Evolutionary conservation across 2,797 vertebrate species (phyloP).

Genomic region (Enteromius treurensis): DNA sequence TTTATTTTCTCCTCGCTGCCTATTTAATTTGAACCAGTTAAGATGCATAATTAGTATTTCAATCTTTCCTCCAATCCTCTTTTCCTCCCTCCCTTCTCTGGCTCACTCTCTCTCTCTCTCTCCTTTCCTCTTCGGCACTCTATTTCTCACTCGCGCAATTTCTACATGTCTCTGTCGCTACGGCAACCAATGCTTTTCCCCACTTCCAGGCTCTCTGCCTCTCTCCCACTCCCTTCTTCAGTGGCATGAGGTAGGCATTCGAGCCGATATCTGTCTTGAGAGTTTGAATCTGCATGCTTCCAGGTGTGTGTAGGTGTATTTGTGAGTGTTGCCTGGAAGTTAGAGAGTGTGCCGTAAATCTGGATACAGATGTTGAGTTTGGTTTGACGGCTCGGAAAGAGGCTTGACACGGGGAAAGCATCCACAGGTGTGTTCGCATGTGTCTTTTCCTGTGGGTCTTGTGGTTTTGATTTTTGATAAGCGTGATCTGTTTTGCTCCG

Average conservation of each 20-base stretch:
- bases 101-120: constrained; percentile 58
- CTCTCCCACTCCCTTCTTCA: constrained; percentile 76
- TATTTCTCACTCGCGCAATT: constrained; percentile 75
- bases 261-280: constrained; percentile 69
- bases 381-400: constrained; percentile 27
- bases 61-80: constrained; percentile 73
- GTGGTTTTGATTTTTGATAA: background rate
- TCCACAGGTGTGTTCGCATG: constrained; percentile 52
- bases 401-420: constrained; percentile 27
- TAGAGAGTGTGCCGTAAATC: constrained; percentile 34
- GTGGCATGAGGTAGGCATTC: constrained; percentile 82
- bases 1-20: constrained; percentile 66
- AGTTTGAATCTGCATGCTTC: constrained; percentile 41
- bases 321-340: constrained; percentile 24
- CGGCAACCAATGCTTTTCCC: constrained; percentile 83
- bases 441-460: constrained; percentile 11
- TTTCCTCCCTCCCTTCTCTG: constrained; percentile 48
- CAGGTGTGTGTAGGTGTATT: constrained; percentile 35
- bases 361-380: constrained; percentile 37
- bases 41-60: constrained; percentile 82
- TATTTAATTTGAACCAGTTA: constrained; percentile 76
- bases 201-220: constrained; percentile 74
- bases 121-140: constrained; percentile 79
- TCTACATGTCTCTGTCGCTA: constrained; percentile 84
- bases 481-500: background rate